Percentiles rank a stretch among this genome's conserved stretches.
These are phyloP conservation scores for Cassiopea andromeda DNA, from an alignment of 30 jellyfish, hydroid and myxozoan species.

Conservation along the genomic window DNA sequence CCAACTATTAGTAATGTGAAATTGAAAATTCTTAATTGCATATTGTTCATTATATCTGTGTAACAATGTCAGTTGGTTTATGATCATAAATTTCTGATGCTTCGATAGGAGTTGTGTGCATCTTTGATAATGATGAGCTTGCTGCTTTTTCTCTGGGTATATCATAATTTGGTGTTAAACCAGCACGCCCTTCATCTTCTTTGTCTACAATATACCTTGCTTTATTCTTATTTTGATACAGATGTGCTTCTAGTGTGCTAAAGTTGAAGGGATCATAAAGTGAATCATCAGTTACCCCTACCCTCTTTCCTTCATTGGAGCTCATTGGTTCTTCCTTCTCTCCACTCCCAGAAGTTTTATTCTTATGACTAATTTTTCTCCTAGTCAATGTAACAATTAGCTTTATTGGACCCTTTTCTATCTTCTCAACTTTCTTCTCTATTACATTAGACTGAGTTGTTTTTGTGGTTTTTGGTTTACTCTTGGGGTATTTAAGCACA, in stretches of 20 bases:
- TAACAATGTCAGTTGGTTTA: neutral
- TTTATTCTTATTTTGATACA: neutral
- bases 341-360: conserved; percentile 2
- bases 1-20: neutral
- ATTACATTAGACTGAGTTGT: neutral
- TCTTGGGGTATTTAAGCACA: neutral
- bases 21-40: neutral
- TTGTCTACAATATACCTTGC: conserved; percentile 25
- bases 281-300: neutral
- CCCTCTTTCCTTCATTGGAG: neutral
- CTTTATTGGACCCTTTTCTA: conserved; percentile 49
- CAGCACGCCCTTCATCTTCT: conserved; percentile 28
- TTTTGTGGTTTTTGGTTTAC: neutral
- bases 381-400: conserved; percentile 47
- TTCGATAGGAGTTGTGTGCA: neutral
- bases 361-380: neutral
- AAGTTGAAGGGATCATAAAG: conserved; percentile 34
- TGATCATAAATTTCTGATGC: neutral
- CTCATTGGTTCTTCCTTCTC: neutral
- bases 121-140: neutral
- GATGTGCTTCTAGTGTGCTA: neutral
- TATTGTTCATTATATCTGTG: neutral
- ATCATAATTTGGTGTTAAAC: conserved; percentile 2
- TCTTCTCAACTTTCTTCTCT: conserved; percentile 13
- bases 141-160: neutral